Evolutionary conservation across 1,140 invertebrate genomes (phyloP).

Genomic region (Cephus cinctus): DNA sequence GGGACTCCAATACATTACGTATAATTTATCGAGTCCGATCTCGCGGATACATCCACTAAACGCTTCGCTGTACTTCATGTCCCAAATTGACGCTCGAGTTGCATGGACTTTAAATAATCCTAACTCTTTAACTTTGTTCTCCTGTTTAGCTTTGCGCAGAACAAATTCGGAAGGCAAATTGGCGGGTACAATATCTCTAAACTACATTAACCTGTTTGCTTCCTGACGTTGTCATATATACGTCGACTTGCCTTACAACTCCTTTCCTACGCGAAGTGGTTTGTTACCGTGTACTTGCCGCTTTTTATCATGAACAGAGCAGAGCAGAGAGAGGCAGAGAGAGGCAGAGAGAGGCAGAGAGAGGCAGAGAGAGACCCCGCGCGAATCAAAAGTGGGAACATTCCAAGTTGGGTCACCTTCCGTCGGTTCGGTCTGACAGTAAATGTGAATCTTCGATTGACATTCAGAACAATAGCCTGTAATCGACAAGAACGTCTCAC

Average conservation of each 20-base stretch:
- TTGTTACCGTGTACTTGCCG: slow-evolving; percentile 11
- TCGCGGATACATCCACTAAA: slow-evolving; percentile 7
- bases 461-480: slow-evolving; percentile 12
- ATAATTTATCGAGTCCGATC: slow-evolving; percentile 11
- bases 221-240: slow-evolving; percentile 10
- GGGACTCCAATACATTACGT: slow-evolving; percentile 17
- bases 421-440: slow-evolving; percentile 8
- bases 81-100: neutral
- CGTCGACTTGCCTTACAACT: slow-evolving; percentile 3
- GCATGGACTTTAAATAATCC: slow-evolving; percentile 6
- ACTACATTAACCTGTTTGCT: neutral
- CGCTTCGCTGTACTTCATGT: slow-evolving; percentile 8
- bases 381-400: slow-evolving; percentile 13
- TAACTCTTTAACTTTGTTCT: slow-evolving; percentile 8
- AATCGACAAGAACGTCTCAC: slow-evolving; percentile 8
- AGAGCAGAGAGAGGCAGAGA: too few species aligned
- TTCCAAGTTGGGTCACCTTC: slow-evolving; percentile 2
- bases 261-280: slow-evolving; percentile 2
- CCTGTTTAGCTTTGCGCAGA: slow-evolving; percentile 12
- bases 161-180: slow-evolving; percentile 8
- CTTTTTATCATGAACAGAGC: slow-evolving; percentile 13
- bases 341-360: too few species aligned
- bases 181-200: slow-evolving; percentile 7
- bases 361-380: too few species aligned
- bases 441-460: neutral